These are phyloP conservation scores for Melanogrammus aeglefinus DNA, from an alignment of 2,797 vertebrate genomes.

Conservation along the genomic window DNA sequence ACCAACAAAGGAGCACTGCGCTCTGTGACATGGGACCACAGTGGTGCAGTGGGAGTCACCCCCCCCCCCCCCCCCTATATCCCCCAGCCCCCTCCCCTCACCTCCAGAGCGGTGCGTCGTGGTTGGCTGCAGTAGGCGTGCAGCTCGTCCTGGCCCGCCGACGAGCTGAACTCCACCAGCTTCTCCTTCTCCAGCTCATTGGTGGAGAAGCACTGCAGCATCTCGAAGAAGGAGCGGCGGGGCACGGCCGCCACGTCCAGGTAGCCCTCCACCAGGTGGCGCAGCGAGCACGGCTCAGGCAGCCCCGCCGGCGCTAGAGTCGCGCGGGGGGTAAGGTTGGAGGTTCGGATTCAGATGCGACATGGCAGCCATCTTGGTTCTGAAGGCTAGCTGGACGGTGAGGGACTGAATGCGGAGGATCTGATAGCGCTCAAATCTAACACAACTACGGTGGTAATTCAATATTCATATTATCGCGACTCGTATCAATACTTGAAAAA, in stretches of 20 bases:
- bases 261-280: conserved; percentile 76
- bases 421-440: background rate
- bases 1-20: no score
- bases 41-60: no score
- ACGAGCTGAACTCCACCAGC: conserved; percentile 85
- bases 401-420: background rate
- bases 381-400: background rate
- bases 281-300: conserved; percentile 81
- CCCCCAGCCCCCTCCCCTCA: conserved; percentile 34
- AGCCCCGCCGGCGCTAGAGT: conserved; percentile 68
- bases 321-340: background rate
- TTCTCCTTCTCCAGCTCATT: conserved; percentile 84
- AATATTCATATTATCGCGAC: background rate
- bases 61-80: no score
- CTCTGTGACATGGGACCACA: no score
- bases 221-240: conserved; percentile 90
- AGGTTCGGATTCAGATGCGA: background rate
- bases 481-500: background rate
- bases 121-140: conserved; percentile 84
- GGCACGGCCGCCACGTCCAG: conserved; percentile 87
- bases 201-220: conserved; percentile 76
- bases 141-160: conserved; percentile 84
- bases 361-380: background rate
- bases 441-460: background rate
- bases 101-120: conserved; percentile 87